Evolutionary conservation across 2,113 vertebrate species (phyloP).

Genomic region (Poeciliopsis turrubarensis): DNA sequence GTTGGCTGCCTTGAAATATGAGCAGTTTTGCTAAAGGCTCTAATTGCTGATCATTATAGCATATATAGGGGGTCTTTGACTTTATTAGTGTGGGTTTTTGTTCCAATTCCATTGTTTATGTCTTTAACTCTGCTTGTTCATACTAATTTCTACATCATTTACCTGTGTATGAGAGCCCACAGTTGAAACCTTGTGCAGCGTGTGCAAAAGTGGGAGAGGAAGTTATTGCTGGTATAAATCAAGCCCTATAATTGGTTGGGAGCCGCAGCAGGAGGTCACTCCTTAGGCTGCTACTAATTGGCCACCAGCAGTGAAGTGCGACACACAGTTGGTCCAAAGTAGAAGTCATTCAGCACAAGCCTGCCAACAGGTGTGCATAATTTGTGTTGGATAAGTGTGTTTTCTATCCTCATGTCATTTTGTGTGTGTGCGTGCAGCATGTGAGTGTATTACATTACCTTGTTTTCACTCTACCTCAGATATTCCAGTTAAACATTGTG

Average conservation of each 20-base stretch:
- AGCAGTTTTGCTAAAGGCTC: slow-evolving; percentile 23
- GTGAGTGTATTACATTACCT: not conserved
- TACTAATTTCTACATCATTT: slow-evolving; percentile 8
- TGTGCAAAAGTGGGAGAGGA: slow-evolving; percentile 28
- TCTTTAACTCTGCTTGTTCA: slow-evolving; percentile 14
- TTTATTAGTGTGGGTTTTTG: slow-evolving; percentile 8
- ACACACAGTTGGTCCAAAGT: slow-evolving; percentile 42
- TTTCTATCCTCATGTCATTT: not conserved
- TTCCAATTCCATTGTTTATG: slow-evolving; percentile 5
- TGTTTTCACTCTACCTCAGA: not conserved
- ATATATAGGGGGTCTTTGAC: slow-evolving; percentile 26
- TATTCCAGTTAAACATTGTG: not conserved
- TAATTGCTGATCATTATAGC: slow-evolving; percentile 58
- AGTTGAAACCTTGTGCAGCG: slow-evolving; percentile 6
- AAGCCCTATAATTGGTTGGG: slow-evolving; percentile 71
- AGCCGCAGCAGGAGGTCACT: slow-evolving; percentile 59
- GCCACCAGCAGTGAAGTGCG: slow-evolving; percentile 55
- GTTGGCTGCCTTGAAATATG: slow-evolving; percentile 25
- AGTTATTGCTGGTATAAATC: slow-evolving; percentile 69
- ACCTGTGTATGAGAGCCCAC: slow-evolving; percentile 8
- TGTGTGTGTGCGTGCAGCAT: not conserved
- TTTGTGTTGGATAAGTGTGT: slow-evolving; percentile 3
- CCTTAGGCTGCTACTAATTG: slow-evolving; percentile 70
- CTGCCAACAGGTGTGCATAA: slow-evolving; percentile 60
- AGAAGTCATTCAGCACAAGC: slow-evolving; percentile 37